Conservation (phyloP, 2,797 vertebrate genomes). For the Tolypeutes matacus region DNA sequence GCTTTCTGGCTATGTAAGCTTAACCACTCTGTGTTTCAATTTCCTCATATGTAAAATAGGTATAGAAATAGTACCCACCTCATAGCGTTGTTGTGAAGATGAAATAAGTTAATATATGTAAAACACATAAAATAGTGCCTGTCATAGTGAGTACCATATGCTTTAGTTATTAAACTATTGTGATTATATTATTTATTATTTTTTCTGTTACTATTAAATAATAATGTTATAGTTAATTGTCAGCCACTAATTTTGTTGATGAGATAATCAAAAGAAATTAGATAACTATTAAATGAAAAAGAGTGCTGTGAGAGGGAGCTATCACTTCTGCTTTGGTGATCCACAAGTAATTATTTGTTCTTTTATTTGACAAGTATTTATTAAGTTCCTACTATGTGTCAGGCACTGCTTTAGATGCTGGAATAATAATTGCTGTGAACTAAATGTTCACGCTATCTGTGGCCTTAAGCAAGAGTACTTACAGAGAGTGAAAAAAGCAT, state of each 20-base stretch:
- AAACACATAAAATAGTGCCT: not conserved
- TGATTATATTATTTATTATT: not conserved
- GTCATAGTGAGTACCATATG: not conserved
- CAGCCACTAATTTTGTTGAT: not conserved
- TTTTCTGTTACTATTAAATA: not conserved
- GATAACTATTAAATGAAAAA: constrained; percentile 7
- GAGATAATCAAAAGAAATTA: not conserved
- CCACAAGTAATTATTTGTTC: not conserved
- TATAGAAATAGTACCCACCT: not conserved
- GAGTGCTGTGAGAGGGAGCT: not conserved
- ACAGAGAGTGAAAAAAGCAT: not conserved
- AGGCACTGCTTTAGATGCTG: not conserved
- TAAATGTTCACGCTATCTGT: not conserved
- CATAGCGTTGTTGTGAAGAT: not conserved
- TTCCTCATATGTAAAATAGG: not conserved
- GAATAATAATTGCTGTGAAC: not conserved
- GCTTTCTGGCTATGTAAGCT: not conserved
- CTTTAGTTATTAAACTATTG: not conserved
- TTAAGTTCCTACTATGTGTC: not conserved
- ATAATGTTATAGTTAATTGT: not conserved
- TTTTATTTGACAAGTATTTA: not conserved
- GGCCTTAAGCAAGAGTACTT: not conserved
- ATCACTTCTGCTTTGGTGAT: not conserved
- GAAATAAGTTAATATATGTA: not conserved
- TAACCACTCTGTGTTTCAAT: not conserved